These are phyloP conservation scores for Microcebus jonahi DNA, from an alignment of 2,113 vertebrate genomes.

Conservation along the genomic window DNA sequence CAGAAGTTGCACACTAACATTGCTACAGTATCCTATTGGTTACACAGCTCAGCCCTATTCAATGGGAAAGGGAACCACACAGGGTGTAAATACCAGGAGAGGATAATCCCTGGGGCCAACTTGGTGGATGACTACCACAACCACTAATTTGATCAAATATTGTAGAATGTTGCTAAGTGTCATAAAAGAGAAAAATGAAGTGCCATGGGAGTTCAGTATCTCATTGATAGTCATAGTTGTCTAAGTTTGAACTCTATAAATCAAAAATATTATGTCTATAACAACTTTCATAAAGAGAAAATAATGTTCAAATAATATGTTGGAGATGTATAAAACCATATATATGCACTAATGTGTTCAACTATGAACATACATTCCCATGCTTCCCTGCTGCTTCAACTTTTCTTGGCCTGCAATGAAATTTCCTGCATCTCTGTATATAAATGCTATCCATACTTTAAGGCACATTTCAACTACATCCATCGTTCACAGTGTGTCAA, in stretches of 20 bases:
- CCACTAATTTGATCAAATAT: not conserved
- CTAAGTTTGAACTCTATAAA: conserved; percentile 22
- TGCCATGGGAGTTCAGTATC: not conserved
- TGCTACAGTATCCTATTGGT: not conserved
- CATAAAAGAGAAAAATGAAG: not conserved
- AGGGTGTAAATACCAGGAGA: not conserved
- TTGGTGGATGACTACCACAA: not conserved
- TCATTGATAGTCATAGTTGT: not conserved
- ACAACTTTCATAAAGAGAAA: not conserved
- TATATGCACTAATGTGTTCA: not conserved
- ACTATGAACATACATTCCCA: not conserved
- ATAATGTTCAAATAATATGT: not conserved
- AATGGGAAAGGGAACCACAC: not conserved
- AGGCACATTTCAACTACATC: not conserved
- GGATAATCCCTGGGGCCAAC: not conserved
- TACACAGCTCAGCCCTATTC: not conserved
- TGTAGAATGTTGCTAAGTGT: not conserved
- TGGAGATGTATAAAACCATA: not conserved
- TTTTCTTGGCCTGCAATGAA: not conserved
- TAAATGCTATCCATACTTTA: not conserved
- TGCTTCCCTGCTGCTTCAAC: not conserved
- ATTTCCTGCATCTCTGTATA: not conserved
- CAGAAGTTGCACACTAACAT: not conserved
- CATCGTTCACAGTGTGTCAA: not conserved
- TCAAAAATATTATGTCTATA: not conserved